Base-by-base conservation (phyloP, 1,140 invertebrate genomes). In the Eriosoma lanigerum region DNA sequence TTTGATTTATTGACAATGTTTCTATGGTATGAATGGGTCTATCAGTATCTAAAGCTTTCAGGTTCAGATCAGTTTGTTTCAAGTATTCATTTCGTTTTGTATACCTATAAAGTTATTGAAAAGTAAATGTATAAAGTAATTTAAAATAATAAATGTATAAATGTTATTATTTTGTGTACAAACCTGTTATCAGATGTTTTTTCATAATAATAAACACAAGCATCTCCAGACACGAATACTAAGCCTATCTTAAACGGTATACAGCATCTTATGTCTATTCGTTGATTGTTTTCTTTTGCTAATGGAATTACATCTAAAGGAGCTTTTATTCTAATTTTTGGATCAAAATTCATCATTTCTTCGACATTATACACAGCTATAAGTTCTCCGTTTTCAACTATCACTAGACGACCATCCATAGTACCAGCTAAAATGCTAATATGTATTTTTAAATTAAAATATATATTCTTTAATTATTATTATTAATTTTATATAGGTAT, bases 381-480 rank as follows among this genome's bases (percentile, higher is more conserved):
- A 58, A 94, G 85, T 83, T 96, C 94, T 13, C 93, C 93, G 84
- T 91, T 91, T 84, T 95, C 93, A 64, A 95, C 89, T 54, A 93
- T 86, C 83, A 95, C 87, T 38, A 95, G 87, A 81, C 89, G 87
- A 2, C 93, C 93, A 82, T 89, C 90, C 62, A 88, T 87, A 1
- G 92, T 94, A 0, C 94, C 94, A 38, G 91, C 91, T 68, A 96
- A 86, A 13, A 95, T 87, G 81, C 91, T 86, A 46, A 60, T 21
- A 1, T 17, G 9, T 0, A 48, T 50, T 50, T 50, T 68, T 66
- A 19, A 10, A n/a, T 8, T 0, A 24, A 68, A 44, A 46, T 44
- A 24, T n/a, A 4, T 3, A 38, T 38, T 4, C 8, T 38, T 38
- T 38, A 4, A 4, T 38, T 38, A 4, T 38, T 38, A 38, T 38